Base-by-base conservation (phyloP, 2,888 invertebrate genomes). In the Oligia fasciuncula region DNA sequence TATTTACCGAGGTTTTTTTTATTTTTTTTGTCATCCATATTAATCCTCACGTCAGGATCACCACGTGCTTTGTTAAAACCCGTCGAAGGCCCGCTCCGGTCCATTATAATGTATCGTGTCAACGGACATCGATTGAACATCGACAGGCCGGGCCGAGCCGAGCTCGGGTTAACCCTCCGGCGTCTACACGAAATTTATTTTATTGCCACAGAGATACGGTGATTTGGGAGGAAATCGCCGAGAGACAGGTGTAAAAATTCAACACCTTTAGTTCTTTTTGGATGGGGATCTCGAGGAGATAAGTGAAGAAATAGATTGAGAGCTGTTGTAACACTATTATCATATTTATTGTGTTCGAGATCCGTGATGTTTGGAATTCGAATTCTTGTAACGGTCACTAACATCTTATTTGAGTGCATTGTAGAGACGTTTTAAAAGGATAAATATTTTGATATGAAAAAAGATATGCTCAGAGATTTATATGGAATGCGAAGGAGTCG, bases 71-170 rank as follows among this genome's bases (percentile, higher is more conserved):
- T 96, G 96, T 96, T 95, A 94, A 95, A 95, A 94, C 95, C 95
- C 94, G 95, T 95, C 95, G 96, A 95, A 94, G 93, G 90, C 93
- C 91, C 92, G 93, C 93, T 93, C 89, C 93, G 93, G 94, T 92
- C 96, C 96, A 95, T 96, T 96, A 95, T 96, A 96, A 96, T 95
- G 96, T 95, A 95, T 96, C 95, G 96, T 96, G 97, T 96, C 96
- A 96, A 95, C 96, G 96, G 94, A 96, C 96, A 96, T 95, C 95
- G 96, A 96, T 95, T 95, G 96, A 96, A 95, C 96, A 96, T 95
- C 95, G 96, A 95, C 95, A 95, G 94, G 93, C 93, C 91, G 91
- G 92, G 88, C 91, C 90, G 89, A 91, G 90, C 91, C 91, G 90
- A 90, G 92, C 92, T 91, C 93, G 93, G 91, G 93, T 92, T 95